These are phyloP conservation scores for Augiades crinisus DNA, from an alignment of 2,888 invertebrate genomes.

Conservation along the genomic window DNA sequence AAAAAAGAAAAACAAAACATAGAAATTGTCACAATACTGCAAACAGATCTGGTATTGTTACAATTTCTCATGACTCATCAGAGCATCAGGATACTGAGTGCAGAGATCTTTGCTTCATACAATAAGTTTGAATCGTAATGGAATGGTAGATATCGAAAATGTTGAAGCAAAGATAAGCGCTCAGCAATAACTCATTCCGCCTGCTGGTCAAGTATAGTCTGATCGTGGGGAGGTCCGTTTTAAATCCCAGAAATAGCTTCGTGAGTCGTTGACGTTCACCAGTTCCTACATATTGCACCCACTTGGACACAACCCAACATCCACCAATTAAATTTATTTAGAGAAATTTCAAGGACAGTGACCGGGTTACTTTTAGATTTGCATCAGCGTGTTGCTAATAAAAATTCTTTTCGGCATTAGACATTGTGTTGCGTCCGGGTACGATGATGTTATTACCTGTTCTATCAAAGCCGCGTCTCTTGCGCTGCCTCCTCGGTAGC, in stretches of 20 bases:
- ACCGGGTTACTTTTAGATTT: constrained; percentile 13
- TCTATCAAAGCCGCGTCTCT: constrained; percentile 82
- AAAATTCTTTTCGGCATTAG: constrained; percentile 2
- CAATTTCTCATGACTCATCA: constrained; percentile 34
- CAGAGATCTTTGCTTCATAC: constrained; percentile 37
- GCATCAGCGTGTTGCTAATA: constrained; percentile 12
- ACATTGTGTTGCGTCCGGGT: constrained; percentile 70
- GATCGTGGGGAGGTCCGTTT: constrained; percentile 31
- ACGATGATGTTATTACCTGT: constrained; percentile 72
- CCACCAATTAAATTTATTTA: constrained; percentile 34
- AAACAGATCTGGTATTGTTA: constrained; percentile 38
- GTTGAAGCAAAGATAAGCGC: constrained; percentile 22
- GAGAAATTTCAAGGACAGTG: constrained; percentile 26
- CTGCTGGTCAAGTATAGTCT: constrained; percentile 25
- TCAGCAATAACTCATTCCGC: constrained; percentile 45
- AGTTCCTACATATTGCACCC: constrained; percentile 61
- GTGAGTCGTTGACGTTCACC: constrained; percentile 50
- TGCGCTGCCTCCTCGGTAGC: constrained; percentile 81
- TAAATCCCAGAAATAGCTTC: constrained; percentile 46
- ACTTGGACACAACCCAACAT: constrained; percentile 77
- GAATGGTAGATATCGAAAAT: not conserved
- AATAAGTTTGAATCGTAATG: not conserved
- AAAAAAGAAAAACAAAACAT: constrained; percentile 47
- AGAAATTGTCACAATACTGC: constrained; percentile 41
- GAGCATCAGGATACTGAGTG: constrained; percentile 32